phyloP scores from a whole-genome alignment of 2,797 vertebrate species.

The Cryptoprocta ferox region DNA sequence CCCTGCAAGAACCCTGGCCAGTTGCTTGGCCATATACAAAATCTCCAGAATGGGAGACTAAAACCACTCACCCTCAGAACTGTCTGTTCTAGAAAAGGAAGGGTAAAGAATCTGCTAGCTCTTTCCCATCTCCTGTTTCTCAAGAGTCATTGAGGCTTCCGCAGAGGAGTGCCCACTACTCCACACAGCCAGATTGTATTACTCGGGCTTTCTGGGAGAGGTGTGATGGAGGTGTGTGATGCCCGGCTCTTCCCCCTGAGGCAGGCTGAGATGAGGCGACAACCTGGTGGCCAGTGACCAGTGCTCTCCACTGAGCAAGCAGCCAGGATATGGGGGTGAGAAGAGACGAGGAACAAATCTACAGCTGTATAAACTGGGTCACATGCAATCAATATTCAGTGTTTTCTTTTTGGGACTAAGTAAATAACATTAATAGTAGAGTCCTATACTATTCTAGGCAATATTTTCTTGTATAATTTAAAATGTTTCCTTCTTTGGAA shows the following conservation, averaged over 20 bases:
- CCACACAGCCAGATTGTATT: neutral
- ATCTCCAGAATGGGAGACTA: neutral
- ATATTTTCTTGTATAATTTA: neutral
- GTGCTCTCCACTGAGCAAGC: neutral
- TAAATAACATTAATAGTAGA: neutral
- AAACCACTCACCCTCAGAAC: neutral
- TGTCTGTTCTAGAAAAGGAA: neutral
- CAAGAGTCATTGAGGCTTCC: neutral
- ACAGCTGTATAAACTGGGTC: neutral
- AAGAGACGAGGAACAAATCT: neutral
- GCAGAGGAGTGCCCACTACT: neutral
- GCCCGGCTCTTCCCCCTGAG: too few species aligned
- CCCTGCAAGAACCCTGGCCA: neutral
- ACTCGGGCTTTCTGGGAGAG: neutral
- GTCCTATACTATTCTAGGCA: neutral
- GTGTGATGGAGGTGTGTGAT: neutral
- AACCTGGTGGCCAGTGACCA: too few species aligned
- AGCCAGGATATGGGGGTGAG: neutral
- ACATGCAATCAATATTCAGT: neutral
- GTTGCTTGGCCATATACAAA: neutral
- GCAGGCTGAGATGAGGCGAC: neutral
- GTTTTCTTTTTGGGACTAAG: neutral
- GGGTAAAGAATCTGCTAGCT: neutral
- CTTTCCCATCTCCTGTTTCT: neutral
- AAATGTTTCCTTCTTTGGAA: neutral